These are phyloP conservation scores for Hirtodrosophila duncani DNA, from an alignment of 2,888 invertebrate species.

Conservation along the genomic window DNA sequence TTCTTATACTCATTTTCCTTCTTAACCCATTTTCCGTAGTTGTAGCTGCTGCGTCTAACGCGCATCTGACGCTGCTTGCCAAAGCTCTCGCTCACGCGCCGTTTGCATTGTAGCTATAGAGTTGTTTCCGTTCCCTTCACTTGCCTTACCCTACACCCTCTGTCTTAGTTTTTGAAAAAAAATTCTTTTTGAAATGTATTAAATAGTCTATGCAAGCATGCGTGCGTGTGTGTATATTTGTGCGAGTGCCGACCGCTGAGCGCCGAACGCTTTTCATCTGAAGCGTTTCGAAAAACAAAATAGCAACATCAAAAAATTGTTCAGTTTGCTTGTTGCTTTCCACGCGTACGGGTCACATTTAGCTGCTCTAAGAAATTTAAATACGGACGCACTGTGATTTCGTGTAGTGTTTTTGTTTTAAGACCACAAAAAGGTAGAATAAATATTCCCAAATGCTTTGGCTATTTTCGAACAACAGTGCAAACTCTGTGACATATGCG, in stretches of 20 bases:
- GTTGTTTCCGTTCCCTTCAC: conserved; percentile 5
- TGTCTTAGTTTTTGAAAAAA: conserved; percentile 38
- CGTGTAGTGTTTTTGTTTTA: no score
- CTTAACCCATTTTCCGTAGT: conserved; percentile 51
- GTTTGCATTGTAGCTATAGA: conserved; percentile 20
- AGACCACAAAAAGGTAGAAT: conserved; percentile 58
- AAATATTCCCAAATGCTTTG: conserved; percentile 34
- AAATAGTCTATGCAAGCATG: conserved; percentile 58
- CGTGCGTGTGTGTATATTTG: conserved; percentile 21
- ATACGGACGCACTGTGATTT: no score
- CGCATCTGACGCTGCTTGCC: conserved; percentile 42
- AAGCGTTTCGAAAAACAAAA: conserved; percentile 59
- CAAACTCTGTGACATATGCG: conserved; percentile 42
- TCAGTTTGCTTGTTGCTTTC: conserved; percentile 74
- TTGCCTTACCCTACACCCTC: conserved; percentile 15
- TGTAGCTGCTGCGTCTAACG: conserved; percentile 46
- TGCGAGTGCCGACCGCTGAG: conserved; percentile 14
- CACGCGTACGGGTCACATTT: conserved; percentile 67
- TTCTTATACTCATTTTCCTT: conserved; percentile 41
- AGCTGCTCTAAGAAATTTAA: no score
- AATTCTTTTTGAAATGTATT: conserved; percentile 61
- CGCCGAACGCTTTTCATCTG: conserved; percentile 54
- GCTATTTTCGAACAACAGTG: conserved; percentile 65
- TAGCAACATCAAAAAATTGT: conserved; percentile 68
- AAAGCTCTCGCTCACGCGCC: conserved; percentile 69